Base-by-base conservation (phyloP, 1,140 invertebrate genomes). In the Lycorma delicatula region DNA sequence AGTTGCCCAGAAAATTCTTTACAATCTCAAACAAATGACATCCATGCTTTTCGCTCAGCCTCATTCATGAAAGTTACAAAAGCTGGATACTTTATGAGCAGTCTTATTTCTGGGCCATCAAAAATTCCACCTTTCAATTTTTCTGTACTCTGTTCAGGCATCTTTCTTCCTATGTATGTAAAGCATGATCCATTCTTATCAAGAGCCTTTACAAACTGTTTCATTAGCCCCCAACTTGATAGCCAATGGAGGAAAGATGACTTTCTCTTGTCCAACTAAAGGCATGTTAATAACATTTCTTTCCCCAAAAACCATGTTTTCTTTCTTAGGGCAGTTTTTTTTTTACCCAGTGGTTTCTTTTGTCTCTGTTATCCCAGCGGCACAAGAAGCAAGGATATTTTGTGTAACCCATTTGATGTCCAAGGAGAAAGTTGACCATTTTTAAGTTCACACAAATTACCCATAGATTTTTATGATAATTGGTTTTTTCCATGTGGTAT, bases 221-320 rank as follows among this genome's bases (percentile, higher is more conserved):
- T n/a, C n/a, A n/a, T n/a, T n/a, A n/a, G n/a, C n/a, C 31, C 31
- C 31, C n/a, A 34, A n/a, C 31, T 34, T 34, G n/a, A 34, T 34
- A 34, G 9, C 9, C 31, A 34, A n/a, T 34, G 25, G 27, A 5
- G 25, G 50, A 3, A 52, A 16, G 50, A 52, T 28, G 26, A 52
- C 50, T 51, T 50, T 49, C 27, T 57, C 46, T 31, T 25, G 27
- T 49, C 29, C 44, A 50, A 59, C 57, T 26, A 54, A 47, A 29
- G 57, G 26, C 5, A 9, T 31, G 28, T 27, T 25, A 28, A 59
- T 59, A 9, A 44, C 23, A 41, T 44, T 59, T 31, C 18, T 58
- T 54, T 54, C n/a, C 51, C 57, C 50, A 59, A 54, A 28, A 3
- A 46, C 27, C 52, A 59, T 22, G 23, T 55, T 25, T 46, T 59